These are phyloP conservation scores for Monochamus alternatus DNA, from an alignment of 2,888 invertebrate genomes.

Conservation along the genomic window DNA sequence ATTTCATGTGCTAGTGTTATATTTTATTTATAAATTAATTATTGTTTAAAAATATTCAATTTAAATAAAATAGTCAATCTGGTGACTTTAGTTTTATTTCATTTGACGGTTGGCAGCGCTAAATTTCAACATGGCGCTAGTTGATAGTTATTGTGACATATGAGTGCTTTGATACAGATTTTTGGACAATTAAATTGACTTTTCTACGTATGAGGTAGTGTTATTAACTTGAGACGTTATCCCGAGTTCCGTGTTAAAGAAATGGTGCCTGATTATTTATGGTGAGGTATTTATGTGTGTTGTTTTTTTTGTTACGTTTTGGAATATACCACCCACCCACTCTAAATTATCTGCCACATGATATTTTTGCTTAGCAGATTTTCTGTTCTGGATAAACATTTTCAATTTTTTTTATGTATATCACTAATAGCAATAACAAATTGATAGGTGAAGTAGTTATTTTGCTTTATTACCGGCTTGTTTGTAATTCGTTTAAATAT, in stretches of 20 bases:
- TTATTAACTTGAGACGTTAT: slow-evolving; percentile 8
- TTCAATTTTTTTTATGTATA: neutral
- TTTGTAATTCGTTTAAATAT: slow-evolving; percentile 11
- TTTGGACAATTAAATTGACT: slow-evolving; percentile 20
- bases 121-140: slow-evolving; percentile 57
- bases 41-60: slow-evolving; percentile 25
- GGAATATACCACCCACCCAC: slow-evolving; percentile 53
- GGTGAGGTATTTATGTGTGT: slow-evolving; percentile 35
- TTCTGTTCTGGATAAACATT: slow-evolving; percentile 6
- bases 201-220: slow-evolving; percentile 8
- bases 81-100: slow-evolving; percentile 38
- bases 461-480: slow-evolving; percentile 29
- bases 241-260: slow-evolving; percentile 1
- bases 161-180: slow-evolving; percentile 48
- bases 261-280: slow-evolving; percentile 33
- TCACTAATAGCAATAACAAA: neutral
- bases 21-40: slow-evolving; percentile 23
- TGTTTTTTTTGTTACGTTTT: slow-evolving; percentile 40
- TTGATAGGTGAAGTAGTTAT: slow-evolving; percentile 22
- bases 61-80: slow-evolving; percentile 27
- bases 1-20: slow-evolving; percentile 28
- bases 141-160: slow-evolving; percentile 58
- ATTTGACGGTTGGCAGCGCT: slow-evolving; percentile 45
- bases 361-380: slow-evolving; percentile 50
- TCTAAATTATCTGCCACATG: slow-evolving; percentile 55